phyloP scores from a whole-genome alignment of 2,113 vertebrate genomes.

The Xiphophorus couchianus region DNA sequence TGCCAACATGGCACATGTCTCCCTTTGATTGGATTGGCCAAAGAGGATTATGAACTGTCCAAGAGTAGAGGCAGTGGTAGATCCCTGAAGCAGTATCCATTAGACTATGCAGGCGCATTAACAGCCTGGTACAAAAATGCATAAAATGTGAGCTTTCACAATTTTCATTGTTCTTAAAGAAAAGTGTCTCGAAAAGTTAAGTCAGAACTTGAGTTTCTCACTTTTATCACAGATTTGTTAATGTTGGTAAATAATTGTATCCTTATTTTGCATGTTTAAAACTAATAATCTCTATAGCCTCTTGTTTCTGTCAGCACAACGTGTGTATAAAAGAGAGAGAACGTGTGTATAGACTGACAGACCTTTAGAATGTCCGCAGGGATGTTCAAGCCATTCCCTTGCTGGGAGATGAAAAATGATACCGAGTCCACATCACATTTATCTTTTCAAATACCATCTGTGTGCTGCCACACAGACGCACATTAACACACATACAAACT shows the following conservation, averaged over 20 bases:
- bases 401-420: slow-evolving; percentile 67
- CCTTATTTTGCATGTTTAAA: neutral
- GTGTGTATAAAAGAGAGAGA: neutral
- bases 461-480: slow-evolving; percentile 46
- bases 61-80: slow-evolving; percentile 45
- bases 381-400: slow-evolving; percentile 34
- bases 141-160: slow-evolving; percentile 6
- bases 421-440: slow-evolving; percentile 50
- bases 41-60: slow-evolving; percentile 68
- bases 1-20: slow-evolving; percentile 57
- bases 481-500: slow-evolving; percentile 42
- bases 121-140: slow-evolving; percentile 26
- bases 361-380: slow-evolving; percentile 34
- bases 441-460: slow-evolving; percentile 71
- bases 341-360: slow-evolving; percentile 2
- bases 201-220: neutral
- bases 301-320: neutral
- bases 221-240: slow-evolving; percentile 35
- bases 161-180: neutral
- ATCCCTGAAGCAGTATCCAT: slow-evolving; percentile 51
- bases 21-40: slow-evolving; percentile 68
- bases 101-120: slow-evolving; percentile 29
- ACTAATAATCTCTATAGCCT: neutral
- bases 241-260: slow-evolving; percentile 10
- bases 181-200: no score